Conservation (phyloP, 2,888 invertebrate genomes). For the Tortrix viridana region DNA sequence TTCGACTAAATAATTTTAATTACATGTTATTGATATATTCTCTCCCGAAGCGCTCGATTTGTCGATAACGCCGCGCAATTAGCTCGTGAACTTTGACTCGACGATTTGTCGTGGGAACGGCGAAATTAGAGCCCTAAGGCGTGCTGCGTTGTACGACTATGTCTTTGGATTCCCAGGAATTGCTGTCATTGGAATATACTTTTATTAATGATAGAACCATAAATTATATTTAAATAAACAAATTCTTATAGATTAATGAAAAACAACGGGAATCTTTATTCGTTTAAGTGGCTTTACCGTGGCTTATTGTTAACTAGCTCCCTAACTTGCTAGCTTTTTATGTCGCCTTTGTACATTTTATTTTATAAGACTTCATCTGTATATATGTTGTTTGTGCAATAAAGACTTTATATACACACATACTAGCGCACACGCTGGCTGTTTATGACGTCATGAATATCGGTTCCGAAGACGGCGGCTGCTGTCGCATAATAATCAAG, state of each 20-base stretch:
- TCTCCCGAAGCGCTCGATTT: slow-evolving; percentile 74
- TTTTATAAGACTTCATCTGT: too few species aligned
- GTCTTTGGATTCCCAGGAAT: slow-evolving; percentile 4
- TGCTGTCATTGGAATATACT: not conserved
- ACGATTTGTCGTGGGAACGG: slow-evolving; percentile 80
- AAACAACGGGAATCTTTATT: too few species aligned
- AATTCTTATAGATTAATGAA: too few species aligned
- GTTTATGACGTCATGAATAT: slow-evolving; percentile 57
- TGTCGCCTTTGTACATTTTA: too few species aligned
- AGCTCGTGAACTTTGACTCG: slow-evolving; percentile 78
- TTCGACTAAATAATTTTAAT: slow-evolving; percentile 81
- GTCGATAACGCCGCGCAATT: slow-evolving; percentile 79
- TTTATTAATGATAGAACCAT: too few species aligned
- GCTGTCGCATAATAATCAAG: slow-evolving; percentile 67
- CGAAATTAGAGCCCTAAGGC: slow-evolving; percentile 67
- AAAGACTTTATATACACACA: too few species aligned
- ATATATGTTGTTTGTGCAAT: too few species aligned
- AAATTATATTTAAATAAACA: too few species aligned
- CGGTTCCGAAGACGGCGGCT: slow-evolving; percentile 56
- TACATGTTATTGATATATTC: slow-evolving; percentile 83
- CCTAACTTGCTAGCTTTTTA: too few species aligned
- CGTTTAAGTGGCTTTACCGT: too few species aligned
- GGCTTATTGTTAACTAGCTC: too few species aligned
- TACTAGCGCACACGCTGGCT: slow-evolving; percentile 45
- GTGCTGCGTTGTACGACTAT: slow-evolving; percentile 34